Evolutionary conservation across 2,888 invertebrate genomes (phyloP).

Genomic region (Drosophila siamana): DNA sequence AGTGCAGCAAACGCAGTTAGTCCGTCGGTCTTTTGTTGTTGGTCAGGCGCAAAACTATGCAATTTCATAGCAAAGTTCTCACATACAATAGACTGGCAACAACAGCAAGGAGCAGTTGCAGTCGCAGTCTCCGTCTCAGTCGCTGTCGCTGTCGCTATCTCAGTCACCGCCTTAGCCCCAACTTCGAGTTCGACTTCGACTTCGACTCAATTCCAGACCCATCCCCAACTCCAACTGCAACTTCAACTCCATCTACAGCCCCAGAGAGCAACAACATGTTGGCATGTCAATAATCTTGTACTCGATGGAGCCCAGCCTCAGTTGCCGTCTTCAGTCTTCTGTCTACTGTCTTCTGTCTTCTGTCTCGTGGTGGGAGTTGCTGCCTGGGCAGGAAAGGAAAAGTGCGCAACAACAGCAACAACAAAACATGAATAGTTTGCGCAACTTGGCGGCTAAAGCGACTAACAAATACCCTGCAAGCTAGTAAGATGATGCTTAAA

Average conservation of each 20-base stretch:
- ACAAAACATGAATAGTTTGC: background rate
- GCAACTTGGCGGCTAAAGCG: background rate
- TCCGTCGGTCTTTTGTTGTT: constrained; percentile 1
- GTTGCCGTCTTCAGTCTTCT: background rate
- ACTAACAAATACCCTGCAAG: constrained; percentile 8
- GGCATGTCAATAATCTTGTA: constrained; percentile 80
- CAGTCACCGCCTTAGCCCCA: background rate
- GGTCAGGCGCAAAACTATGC: constrained; percentile 62
- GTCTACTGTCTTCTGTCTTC: background rate
- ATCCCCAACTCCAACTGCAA: background rate
- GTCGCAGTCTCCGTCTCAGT: constrained; percentile 1
- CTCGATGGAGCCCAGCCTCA: constrained; percentile 16
- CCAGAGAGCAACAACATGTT: constrained; percentile 75
- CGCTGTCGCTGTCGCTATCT: no score
- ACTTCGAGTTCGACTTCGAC: background rate
- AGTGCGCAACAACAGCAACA: constrained; percentile 51
- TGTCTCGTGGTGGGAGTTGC: constrained; percentile 56
- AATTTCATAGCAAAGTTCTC: constrained; percentile 80
- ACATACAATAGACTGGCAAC: constrained; percentile 58
- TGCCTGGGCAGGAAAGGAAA: constrained; percentile 56
- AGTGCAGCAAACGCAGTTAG: constrained; percentile 41
- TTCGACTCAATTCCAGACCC: background rate
- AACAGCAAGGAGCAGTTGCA: constrained; percentile 23
- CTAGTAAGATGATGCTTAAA: no score
- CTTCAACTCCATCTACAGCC: constrained; percentile 33